A percentile compares a stretch with the other conserved stretches of the same genome.
Evolutionary conservation across 2,797 vertebrate genomes (phyloP).

Genomic region (Xenentodon cancila): DNA sequence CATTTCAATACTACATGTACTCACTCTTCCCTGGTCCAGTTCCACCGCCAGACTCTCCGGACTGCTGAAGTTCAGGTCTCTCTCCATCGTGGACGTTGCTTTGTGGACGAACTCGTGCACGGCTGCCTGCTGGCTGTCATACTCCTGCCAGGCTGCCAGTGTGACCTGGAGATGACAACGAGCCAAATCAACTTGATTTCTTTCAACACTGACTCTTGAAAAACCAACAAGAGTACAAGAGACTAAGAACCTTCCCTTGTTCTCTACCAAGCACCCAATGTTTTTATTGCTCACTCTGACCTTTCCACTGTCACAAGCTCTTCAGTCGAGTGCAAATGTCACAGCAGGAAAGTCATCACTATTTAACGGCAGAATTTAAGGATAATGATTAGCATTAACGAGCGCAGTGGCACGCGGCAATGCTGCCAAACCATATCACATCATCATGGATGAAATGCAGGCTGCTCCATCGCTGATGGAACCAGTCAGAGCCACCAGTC

Average conservation of each 20-base stretch:
- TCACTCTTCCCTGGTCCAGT: conserved; percentile 90
- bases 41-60: conserved; percentile 92
- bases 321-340: no score
- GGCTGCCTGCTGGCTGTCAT: conserved; percentile 91
- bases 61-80: conserved; percentile 93
- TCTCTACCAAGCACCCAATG: no score
- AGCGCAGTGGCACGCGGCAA: no score
- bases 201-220: neutral
- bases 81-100: conserved; percentile 87
- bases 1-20: no score
- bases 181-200: conserved; percentile 6
- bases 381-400: no score
- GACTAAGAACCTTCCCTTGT: no score
- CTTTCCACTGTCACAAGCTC: no score
- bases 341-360: no score
- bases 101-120: conserved; percentile 90
- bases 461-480: neutral
- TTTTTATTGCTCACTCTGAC: no score
- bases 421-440: neutral
- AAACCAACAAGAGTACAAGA: conserved; percentile 2
- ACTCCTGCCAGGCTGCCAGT: conserved; percentile 93
- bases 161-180: conserved; percentile 81
- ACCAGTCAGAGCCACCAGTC: conserved; percentile 19
- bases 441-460: conserved; percentile 7
- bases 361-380: no score